These are phyloP conservation scores for Odontesthes bonariensis DNA, from an alignment of 2,113 vertebrate species.

Conservation along the genomic window DNA sequence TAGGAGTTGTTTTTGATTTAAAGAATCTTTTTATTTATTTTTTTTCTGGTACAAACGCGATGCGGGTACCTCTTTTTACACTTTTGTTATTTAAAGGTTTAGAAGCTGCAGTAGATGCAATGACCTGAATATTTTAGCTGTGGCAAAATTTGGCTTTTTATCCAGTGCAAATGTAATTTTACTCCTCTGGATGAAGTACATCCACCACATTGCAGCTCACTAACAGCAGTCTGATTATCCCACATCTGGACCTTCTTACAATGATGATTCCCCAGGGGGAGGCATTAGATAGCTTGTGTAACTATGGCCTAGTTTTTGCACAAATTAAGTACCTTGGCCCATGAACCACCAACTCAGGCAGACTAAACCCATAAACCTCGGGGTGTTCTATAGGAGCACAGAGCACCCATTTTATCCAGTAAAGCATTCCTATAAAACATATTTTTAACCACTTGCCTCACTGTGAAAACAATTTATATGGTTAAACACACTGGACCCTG, in stretches of 20 bases:
- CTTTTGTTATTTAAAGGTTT: not conserved
- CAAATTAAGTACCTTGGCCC: constrained; percentile 57
- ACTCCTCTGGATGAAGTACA: constrained; percentile 43
- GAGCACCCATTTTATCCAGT: constrained; percentile 35
- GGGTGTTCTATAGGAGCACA: constrained; percentile 24
- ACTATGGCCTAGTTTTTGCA: constrained; percentile 62
- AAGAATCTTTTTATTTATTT: no score
- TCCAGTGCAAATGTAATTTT: constrained; percentile 6
- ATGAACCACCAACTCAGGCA: constrained; percentile 36
- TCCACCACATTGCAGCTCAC: constrained; percentile 35
- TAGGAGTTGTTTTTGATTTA: no score
- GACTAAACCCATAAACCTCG: constrained; percentile 49
- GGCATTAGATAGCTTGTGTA: constrained; percentile 58
- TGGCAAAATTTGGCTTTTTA: constrained; percentile 17
- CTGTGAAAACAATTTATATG: constrained; percentile 16
- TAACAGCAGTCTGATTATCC: constrained; percentile 40
- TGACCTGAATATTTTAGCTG: not conserved
- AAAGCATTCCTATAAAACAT: constrained; percentile 49
- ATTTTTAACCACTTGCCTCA: constrained; percentile 53
- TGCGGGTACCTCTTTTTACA: no score
- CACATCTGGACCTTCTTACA: constrained; percentile 72
- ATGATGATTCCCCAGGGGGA: constrained; percentile 48
- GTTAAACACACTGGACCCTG: constrained; percentile 23
- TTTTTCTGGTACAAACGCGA: no score
- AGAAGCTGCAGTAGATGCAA: not conserved